Evolutionary conservation across 2,888 invertebrate genomes (phyloP).

Genomic region (Nephrotoma guestfalica): DNA sequence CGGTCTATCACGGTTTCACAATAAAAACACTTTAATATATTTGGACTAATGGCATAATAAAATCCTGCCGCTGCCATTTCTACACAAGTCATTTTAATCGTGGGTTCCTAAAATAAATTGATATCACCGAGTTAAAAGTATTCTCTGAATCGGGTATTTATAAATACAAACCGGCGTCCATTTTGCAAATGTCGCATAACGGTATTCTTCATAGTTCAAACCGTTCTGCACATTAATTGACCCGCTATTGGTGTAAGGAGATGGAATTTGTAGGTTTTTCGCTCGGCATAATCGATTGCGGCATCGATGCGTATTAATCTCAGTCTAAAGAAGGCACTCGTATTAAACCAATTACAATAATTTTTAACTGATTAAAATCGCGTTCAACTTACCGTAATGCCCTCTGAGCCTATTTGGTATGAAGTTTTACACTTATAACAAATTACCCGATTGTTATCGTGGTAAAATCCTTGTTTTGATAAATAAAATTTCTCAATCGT

Average conservation of each 20-base stretch:
- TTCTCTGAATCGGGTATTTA: not conserved
- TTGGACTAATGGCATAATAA: not conserved
- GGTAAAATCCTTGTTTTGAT: not conserved
- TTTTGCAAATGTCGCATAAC: not conserved
- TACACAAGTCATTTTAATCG: not conserved
- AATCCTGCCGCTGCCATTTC: not conserved
- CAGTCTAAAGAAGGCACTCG: not conserved
- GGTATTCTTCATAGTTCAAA: not conserved
- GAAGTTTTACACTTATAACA: not conserved
- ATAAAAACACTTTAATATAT: not conserved
- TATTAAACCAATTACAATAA: not conserved
- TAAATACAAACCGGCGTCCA: not conserved
- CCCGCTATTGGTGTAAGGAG: not conserved
- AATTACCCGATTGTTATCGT: not conserved
- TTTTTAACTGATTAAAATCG: not conserved
- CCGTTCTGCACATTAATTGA: not conserved
- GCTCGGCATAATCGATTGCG: not conserved
- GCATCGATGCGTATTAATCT: not conserved
- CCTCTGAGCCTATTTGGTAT: not conserved
- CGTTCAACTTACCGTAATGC: not conserved
- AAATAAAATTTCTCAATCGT: not conserved
- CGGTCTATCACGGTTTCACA: not conserved
- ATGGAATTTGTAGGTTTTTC: not conserved
- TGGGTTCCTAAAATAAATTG: not conserved
- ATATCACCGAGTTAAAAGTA: not conserved